Evolutionary conservation across 2,797 vertebrate species (phyloP), one percentile per base, ranked within the genome.

Genomic region (Epinephelus malabaricus): DNA sequence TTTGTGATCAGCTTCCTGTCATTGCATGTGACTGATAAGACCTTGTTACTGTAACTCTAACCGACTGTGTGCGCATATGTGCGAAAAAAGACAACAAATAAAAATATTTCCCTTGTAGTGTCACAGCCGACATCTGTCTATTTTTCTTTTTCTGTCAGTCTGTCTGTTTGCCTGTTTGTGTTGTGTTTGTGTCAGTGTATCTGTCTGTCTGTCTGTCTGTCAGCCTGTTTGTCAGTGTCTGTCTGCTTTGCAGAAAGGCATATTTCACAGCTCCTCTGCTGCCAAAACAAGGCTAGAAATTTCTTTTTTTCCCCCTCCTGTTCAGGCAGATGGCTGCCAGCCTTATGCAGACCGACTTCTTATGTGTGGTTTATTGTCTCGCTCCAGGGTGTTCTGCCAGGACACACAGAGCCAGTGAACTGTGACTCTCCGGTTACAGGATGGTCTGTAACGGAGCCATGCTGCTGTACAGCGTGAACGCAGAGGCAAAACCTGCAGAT

Each of bases 111-210:
- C 60, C 77, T 89, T 88, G 74, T 77, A 74, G 45, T 83, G 85
- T 85, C 84, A 86, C 8, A 17, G 53, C 27, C 3, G 61, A 84
- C 86, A 76, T 90, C 66, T 82, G 76, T 83, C 86, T 85, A 1
- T 84, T 60, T 84, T 56, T 79, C 77, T 76, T 47, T 72, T 64
- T 67, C 49, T 30, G 27, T 30, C 27, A 30, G 27, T 30, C 27
- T 30, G 27, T 30, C 27, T 30, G 27, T 30, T 30, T 30, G 27
- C 5, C 27, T 30, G 27, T 30, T 30, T 30, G 27, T 30, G 27
- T 30, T 30, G 27, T 30, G 27, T 30, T 30, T 30, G 27, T 53
- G 51, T 73, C 76, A 50, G 49, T 69, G 54, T 18, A 65, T 70
- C 66, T 63, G 71, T 79, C 55, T 50, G 49, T 79, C 55, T 50